phyloP scores from a whole-genome alignment of 2,113 vertebrate genomes.

The Oncorhynchus tshawytscha region DNA sequence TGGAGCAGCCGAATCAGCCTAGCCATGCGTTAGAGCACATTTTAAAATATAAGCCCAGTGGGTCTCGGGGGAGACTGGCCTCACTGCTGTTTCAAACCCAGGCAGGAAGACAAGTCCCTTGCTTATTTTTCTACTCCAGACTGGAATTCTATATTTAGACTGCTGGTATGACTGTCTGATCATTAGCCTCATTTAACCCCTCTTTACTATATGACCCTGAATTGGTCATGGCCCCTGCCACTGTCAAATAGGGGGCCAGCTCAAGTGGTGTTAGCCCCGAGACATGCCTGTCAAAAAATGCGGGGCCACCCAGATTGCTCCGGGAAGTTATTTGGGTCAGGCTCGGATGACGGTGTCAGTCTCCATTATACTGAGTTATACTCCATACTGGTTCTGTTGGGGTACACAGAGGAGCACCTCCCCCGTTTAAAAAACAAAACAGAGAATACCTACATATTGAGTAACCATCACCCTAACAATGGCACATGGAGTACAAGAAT shows the following conservation, averaged over 20 bases:
- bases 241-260: slow-evolving; percentile 9
- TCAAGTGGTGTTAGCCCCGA: background rate
- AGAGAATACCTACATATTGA: too few species aligned
- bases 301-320: slow-evolving; percentile 18
- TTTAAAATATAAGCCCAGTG: slow-evolving; percentile 51
- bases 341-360: slow-evolving; percentile 32
- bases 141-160: slow-evolving; percentile 77
- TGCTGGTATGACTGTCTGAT: slow-evolving; percentile 72
- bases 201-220: slow-evolving; percentile 53
- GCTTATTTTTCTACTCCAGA: slow-evolving; percentile 52
- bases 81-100: slow-evolving; percentile 44
- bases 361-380: background rate
- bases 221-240: slow-evolving; percentile 50
- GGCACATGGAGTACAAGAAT: too few species aligned
- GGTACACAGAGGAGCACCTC: too few species aligned
- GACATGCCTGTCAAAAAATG: slow-evolving; percentile 3
- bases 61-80: slow-evolving; percentile 36
- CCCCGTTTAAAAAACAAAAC: too few species aligned
- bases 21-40: slow-evolving; percentile 43
- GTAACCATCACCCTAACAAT: too few species aligned
- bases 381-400: too few species aligned
- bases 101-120: slow-evolving; percentile 54
- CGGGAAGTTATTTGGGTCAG: slow-evolving; percentile 29
- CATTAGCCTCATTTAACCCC: slow-evolving; percentile 78
- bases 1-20: slow-evolving; percentile 29